Percentiles rank a stretch among this genome's conserved stretches.
These are phyloP conservation scores for Hipposideros armiger DNA, from an alignment of 2,113 vertebrate species.

Conservation along the genomic window DNA sequence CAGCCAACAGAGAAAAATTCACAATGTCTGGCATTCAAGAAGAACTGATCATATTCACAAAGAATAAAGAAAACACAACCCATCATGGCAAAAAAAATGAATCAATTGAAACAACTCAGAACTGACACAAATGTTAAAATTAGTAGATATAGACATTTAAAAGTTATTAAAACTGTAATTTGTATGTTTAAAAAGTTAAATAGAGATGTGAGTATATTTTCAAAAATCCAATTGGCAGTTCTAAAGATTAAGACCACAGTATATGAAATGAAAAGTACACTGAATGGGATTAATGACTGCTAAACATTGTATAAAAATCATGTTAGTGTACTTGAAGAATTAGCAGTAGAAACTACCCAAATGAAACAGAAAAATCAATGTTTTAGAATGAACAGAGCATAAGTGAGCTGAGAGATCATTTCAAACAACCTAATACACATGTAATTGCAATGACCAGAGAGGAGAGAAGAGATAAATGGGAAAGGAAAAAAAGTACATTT, in stretches of 20 bases:
- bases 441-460: background rate
- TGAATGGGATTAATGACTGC: too few relatives aligned
- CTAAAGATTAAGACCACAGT: background rate
- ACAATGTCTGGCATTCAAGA: background rate
- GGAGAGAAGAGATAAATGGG: background rate
- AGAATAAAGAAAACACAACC: background rate
- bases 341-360: background rate
- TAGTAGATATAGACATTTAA: background rate
- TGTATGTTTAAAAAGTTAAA: background rate
- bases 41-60: background rate
- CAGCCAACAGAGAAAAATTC: background rate
- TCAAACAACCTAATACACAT: background rate
- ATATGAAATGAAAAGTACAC: background rate
- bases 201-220: background rate
- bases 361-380: background rate
- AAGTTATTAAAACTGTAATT: background rate
- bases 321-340: background rate
- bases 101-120: background rate
- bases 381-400: background rate
- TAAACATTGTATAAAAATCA: background rate
- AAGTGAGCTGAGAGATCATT: background rate
- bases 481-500: background rate
- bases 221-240: background rate
- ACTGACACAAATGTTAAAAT: too few relatives aligned
- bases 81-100: too few relatives aligned